Evolutionary conservation across 1,140 invertebrate species (phyloP).

Genomic region (Drosophila lowei): DNA sequence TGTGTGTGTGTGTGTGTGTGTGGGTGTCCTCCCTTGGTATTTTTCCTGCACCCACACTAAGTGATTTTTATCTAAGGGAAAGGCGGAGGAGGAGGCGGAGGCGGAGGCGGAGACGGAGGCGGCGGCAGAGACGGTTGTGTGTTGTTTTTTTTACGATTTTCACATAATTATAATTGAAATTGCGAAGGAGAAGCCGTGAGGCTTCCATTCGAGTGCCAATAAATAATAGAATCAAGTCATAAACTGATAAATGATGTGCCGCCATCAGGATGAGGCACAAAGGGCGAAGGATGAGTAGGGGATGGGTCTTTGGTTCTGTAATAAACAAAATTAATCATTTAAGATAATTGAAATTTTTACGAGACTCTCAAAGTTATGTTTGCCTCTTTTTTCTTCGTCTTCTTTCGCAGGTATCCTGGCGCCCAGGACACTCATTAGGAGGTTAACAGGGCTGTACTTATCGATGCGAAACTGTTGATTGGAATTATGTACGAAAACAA

Average conservation of each 20-base stretch:
- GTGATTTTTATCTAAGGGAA: not conserved
- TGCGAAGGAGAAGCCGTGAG: constrained; percentile 49
- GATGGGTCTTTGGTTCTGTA: constrained; percentile 24
- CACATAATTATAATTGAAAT: constrained; percentile 83
- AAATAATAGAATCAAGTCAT: constrained; percentile 83
- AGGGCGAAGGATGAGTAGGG: constrained; percentile 3
- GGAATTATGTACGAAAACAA: constrained; percentile 50
- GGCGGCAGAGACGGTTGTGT: constrained; percentile 12
- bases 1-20: constrained; percentile 12
- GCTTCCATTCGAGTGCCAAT: constrained; percentile 69
- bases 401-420: constrained; percentile 42
- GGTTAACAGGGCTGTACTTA: constrained; percentile 39
- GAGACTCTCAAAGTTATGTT: constrained; percentile 69
- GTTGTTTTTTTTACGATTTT: constrained; percentile 78
- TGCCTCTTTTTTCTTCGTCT: constrained; percentile 17
- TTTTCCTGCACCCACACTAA: too few relatives aligned
- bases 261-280: constrained; percentile 22
- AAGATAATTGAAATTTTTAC: constrained; percentile 83
- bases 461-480: constrained; percentile 72
- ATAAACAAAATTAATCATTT: constrained; percentile 83
- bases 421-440: constrained; percentile 49
- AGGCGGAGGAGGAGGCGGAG: constrained; percentile 15
- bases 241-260: constrained; percentile 79
- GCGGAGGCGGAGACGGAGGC: constrained; percentile 3
- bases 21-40: constrained; percentile 2